These are phyloP conservation scores for Priocnemis perturbator DNA, from an alignment of 2,888 invertebrate genomes.

Conservation along the genomic window DNA sequence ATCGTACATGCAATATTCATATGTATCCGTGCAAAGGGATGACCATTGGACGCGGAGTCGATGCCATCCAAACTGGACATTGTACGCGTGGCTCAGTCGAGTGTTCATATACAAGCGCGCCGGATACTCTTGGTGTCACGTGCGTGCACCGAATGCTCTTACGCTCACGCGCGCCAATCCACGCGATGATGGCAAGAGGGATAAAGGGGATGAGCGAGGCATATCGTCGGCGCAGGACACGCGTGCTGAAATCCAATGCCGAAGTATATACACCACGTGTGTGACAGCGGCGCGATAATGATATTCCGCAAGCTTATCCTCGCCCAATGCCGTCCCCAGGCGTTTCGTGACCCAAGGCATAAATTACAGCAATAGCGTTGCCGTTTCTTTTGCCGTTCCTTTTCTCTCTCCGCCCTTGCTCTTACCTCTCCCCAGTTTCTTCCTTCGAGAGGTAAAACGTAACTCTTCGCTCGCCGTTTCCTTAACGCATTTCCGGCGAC, in stretches of 20 bases:
- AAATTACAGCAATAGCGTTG: conserved; percentile 2
- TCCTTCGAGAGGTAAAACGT: neutral
- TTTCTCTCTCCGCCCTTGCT: conserved; percentile 14
- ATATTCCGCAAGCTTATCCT: conserved; percentile 52
- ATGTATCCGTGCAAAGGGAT: too few species aligned
- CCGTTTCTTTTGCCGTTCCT: neutral
- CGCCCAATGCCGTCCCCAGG: conserved; percentile 20
- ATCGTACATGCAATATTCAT: too few species aligned
- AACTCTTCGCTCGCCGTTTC: neutral
- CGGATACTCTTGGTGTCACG: conserved; percentile 24
- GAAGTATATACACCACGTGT: conserved; percentile 43
- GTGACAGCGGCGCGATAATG: conserved; percentile 49
- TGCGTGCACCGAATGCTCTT: conserved; percentile 38
- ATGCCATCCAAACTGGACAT: too few species aligned
- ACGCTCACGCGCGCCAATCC: conserved; percentile 28
- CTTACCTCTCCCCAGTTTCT: conserved; percentile 1
- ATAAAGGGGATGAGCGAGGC: conserved; percentile 19
- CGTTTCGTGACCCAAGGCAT: conserved; percentile 11
- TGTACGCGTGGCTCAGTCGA: neutral
- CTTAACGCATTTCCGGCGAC: conserved; percentile 8
- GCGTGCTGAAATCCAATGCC: conserved; percentile 60
- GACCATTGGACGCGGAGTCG: neutral
- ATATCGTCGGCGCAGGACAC: conserved; percentile 51
- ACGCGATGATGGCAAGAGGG: conserved; percentile 20
- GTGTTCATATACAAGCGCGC: neutral